phyloP scores from a whole-genome alignment of 2,888 invertebrate genomes.

The Pseudanteris insignis region DNA sequence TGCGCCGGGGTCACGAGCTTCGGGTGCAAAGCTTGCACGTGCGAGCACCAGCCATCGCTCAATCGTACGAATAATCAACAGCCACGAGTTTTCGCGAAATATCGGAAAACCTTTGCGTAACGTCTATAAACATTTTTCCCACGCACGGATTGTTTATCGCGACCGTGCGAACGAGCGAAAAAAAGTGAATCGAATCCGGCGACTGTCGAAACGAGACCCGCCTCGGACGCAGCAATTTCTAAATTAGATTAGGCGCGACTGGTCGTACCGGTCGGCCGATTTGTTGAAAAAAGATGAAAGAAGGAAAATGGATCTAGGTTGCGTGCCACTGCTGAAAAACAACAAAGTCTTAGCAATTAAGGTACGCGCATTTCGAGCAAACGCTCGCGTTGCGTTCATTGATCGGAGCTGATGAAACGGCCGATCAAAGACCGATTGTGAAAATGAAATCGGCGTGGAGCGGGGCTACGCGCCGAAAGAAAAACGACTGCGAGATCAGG shows the following conservation, averaged over 20 bases:
- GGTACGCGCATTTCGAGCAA: slow-evolving; percentile 27
- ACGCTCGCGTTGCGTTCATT: background rate
- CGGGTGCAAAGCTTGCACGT: too few species aligned
- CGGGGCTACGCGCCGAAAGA: background rate
- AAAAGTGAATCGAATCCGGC: too few species aligned
- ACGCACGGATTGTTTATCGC: too few species aligned
- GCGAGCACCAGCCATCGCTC: slow-evolving; percentile 29
- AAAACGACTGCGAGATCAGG: background rate
- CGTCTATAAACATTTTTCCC: too few species aligned
- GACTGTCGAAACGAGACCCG: too few species aligned
- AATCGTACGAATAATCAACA: slow-evolving; percentile 22
- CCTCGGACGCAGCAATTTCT: too few species aligned
- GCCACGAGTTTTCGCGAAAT: too few species aligned
- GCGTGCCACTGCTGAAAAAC: slow-evolving; percentile 17
- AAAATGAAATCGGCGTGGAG: background rate
- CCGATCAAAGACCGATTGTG: background rate
- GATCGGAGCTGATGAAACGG: background rate
- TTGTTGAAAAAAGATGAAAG: background rate
- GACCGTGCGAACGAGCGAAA: too few species aligned
- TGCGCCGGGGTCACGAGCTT: slow-evolving; percentile 49
- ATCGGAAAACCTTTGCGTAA: too few species aligned
- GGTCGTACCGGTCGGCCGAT: slow-evolving; percentile 22
- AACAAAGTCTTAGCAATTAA: too few species aligned
- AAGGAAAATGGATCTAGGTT: slow-evolving; percentile 30
- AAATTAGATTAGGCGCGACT: slow-evolving; percentile 30